A percentile compares a stretch with the other conserved stretches of the same genome.
Conservation (phyloP, 2,113 vertebrate genomes). For the Ailuropoda melanoleuca region DNA sequence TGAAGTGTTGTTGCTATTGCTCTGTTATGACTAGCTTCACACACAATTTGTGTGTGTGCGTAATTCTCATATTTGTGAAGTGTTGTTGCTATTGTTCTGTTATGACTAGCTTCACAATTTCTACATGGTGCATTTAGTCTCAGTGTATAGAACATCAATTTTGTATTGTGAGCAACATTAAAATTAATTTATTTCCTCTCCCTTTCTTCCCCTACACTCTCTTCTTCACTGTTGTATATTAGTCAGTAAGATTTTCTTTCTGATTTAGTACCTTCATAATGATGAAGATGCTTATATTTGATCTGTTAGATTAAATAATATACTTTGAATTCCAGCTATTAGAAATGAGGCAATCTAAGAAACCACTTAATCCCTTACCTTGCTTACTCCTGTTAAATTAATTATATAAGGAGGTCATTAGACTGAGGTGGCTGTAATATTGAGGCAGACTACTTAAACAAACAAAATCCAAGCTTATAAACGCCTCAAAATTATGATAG, state of each 20-base stretch:
- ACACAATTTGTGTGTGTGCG: accelerated
- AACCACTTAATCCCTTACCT: neutral
- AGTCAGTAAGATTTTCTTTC: neutral
- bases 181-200: neutral
- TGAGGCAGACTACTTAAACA: neutral
- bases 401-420: neutral
- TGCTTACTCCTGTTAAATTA: neutral
- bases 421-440: neutral
- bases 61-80: neutral
- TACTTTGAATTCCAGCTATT: neutral
- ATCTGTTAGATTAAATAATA: neutral
- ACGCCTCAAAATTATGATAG: neutral
- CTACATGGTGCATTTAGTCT: neutral
- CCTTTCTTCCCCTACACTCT: neutral
- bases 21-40: too few relatives aligned
- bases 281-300: neutral
- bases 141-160: neutral
- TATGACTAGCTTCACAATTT: neutral
- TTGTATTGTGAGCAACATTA: neutral
- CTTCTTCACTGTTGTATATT: neutral
- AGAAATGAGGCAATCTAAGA: neutral
- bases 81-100: neutral
- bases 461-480: neutral
- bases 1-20: neutral
- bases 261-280: neutral